A percentile compares a stretch with the other conserved stretches of the same genome.
Evolutionary conservation across 2,113 vertebrate genomes (phyloP).

Genomic region (Trematomus loennbergii): DNA sequence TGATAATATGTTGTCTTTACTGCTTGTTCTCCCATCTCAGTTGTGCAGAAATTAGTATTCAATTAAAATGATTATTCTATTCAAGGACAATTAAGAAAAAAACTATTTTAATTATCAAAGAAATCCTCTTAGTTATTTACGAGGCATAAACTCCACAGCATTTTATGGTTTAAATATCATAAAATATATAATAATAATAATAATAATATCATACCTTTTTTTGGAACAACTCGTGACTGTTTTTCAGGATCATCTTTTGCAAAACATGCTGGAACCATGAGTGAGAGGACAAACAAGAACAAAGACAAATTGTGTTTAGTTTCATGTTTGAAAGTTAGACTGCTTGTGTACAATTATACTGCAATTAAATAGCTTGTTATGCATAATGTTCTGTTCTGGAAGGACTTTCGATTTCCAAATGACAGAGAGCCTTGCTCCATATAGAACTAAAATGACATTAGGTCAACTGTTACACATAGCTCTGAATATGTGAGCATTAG

Average conservation of each 20-base stretch:
- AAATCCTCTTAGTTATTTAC: neutral
- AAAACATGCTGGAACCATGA: conserved; percentile 24
- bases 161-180: neutral
- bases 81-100: neutral
- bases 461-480: neutral
- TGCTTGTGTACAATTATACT: neutral
- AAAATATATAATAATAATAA: too few relatives aligned
- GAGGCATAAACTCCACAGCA: neutral
- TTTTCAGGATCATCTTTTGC: conserved; percentile 4
- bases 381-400: neutral
- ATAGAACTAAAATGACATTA: neutral
- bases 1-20: too few relatives aligned
- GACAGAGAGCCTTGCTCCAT: neutral
- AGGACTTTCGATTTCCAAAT: neutral
- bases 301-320: neutral
- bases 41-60: too few relatives aligned
- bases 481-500: neutral
- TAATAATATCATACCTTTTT: conserved; percentile 6
- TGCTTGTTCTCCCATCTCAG: too few relatives aligned
- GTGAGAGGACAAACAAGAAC: neutral
- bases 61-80: too few relatives aligned
- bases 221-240: rapidly evolving
- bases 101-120: neutral
- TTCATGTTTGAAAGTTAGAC: neutral
- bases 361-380: neutral